Percentiles rank a stretch among this genome's conserved stretches.
phyloP scores from a whole-genome alignment of 2,797 vertebrate genomes.

The Myotis vivesi region DNA sequence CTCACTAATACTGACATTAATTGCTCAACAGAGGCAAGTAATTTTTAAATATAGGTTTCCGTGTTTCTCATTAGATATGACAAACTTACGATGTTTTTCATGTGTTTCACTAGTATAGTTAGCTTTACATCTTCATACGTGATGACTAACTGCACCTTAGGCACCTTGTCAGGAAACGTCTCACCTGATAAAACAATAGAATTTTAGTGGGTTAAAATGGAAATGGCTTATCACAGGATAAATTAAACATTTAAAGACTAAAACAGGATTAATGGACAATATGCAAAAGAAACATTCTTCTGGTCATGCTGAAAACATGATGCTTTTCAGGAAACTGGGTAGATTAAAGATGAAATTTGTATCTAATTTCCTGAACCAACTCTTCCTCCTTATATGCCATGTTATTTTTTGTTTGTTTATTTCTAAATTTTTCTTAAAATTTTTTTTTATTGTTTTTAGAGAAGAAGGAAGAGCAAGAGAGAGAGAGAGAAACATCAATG shows the following conservation, averaged over 20 bases:
- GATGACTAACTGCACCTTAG: slow-evolving; percentile 67
- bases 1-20: slow-evolving; percentile 31
- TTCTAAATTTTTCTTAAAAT: too few species aligned
- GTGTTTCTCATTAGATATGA: not conserved
- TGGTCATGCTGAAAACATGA: not conserved
- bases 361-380: not conserved
- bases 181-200: slow-evolving; percentile 57
- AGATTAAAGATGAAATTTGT: not conserved
- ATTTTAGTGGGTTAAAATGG: not conserved
- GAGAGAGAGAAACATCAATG: too few species aligned
- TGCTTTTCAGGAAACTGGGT: not conserved
- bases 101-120: slow-evolving; percentile 72
- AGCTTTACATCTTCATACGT: slow-evolving; percentile 57
- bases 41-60: not conserved
- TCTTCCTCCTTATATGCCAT: not conserved
- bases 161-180: slow-evolving; percentile 49
- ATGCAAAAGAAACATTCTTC: not conserved
- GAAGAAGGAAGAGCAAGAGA: too few species aligned
- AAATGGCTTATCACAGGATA: not conserved
- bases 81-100: slow-evolving; percentile 73
- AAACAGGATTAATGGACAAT: not conserved
- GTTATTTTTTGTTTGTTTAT: not conserved
- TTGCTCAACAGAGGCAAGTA: not conserved
- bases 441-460: too few species aligned
- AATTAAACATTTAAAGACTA: not conserved